These are phyloP conservation scores for Dendrocincla tyrannina DNA, from an alignment of 2,797 vertebrate genomes.

Conservation along the genomic window DNA sequence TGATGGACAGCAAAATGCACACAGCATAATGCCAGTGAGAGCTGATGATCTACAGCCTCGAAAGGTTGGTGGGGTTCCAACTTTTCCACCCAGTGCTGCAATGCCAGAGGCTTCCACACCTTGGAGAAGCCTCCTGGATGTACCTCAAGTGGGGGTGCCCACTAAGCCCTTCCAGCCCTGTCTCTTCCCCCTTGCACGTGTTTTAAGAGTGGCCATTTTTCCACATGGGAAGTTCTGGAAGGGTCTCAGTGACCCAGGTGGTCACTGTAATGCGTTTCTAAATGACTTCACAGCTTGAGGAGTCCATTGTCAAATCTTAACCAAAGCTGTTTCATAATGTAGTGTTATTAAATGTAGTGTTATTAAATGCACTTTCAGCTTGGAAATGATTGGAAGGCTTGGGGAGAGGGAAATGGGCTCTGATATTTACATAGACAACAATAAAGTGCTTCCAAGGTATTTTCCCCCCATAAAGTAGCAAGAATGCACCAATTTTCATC, in stretches of 20 bases:
- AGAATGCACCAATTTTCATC: not conserved
- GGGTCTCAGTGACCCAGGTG: not conserved
- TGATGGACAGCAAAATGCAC: not conserved
- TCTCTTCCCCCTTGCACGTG: not conserved
- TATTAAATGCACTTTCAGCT: not conserved
- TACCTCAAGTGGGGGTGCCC: not conserved
- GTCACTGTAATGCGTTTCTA: not conserved
- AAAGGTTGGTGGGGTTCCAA: not conserved
- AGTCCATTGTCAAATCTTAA: not conserved
- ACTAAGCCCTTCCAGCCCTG: not conserved
- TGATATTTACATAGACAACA: not conserved
- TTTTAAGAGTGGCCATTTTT: not conserved
- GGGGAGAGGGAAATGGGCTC: not conserved
- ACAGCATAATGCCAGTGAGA: not conserved
- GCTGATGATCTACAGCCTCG: not conserved
- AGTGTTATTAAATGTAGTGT: not conserved
- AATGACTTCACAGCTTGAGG: conserved; percentile 9
- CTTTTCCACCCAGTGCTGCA: not conserved
- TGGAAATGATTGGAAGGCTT: not conserved
- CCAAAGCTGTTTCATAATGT: conserved; percentile 29
- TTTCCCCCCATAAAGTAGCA: conserved; percentile 17
- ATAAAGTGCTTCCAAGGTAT: conserved; percentile 2
- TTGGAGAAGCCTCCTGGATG: not conserved
- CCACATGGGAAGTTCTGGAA: not conserved
- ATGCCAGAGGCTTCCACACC: not conserved